These are phyloP conservation scores for Geodia barretti DNA, from an alignment of 37 sponge, comb jelly and placozoan species.

Conservation along the genomic window DNA sequence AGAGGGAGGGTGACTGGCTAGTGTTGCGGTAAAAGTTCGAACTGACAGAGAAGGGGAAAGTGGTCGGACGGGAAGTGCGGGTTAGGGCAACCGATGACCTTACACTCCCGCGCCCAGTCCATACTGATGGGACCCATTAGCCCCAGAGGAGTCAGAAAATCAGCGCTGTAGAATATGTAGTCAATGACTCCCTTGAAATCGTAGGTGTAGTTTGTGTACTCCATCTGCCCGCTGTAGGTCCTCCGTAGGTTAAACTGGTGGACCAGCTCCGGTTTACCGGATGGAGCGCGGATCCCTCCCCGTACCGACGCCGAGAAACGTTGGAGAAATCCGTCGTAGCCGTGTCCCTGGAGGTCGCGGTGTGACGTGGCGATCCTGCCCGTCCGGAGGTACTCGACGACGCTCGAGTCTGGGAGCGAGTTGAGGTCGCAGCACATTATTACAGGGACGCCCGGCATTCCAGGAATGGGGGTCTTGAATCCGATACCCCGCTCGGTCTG, in stretches of 20 bases:
- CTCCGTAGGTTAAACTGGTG: slow-evolving; percentile 85
- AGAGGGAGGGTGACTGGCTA: not conserved
- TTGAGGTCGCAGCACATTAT: slow-evolving; percentile 93
- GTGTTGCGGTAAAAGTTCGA: slow-evolving; percentile 58
- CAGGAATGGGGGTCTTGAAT: slow-evolving; percentile 42
- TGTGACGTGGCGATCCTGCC: slow-evolving; percentile 78
- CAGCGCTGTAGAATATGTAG: slow-evolving; percentile 84
- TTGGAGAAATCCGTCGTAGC: slow-evolving; percentile 83
- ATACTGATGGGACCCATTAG: slow-evolving; percentile 79
- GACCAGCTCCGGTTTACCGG: slow-evolving; percentile 67
- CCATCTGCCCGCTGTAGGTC: slow-evolving; percentile 71
- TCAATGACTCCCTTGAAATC: slow-evolving; percentile 97
- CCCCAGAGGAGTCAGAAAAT: slow-evolving; percentile 70
- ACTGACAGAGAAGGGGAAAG: slow-evolving; percentile 88
- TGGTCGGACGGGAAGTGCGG: slow-evolving; percentile 97
- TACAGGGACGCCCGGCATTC: slow-evolving; percentile 78
- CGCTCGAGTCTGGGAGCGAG: slow-evolving; percentile 96
- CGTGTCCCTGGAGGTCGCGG: slow-evolving; percentile 70
- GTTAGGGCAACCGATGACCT: slow-evolving; percentile 92
- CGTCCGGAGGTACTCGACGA: slow-evolving; percentile 82
- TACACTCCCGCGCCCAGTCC: slow-evolving; percentile 88
- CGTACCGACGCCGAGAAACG: slow-evolving; percentile 56
- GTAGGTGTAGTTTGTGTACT: slow-evolving; percentile 92
- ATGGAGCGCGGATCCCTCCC: slow-evolving; percentile 33
- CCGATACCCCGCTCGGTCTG: slow-evolving; percentile 69